Conservation (phyloP, 2,888 invertebrate genomes). For the Eulithis prunata region DNA sequence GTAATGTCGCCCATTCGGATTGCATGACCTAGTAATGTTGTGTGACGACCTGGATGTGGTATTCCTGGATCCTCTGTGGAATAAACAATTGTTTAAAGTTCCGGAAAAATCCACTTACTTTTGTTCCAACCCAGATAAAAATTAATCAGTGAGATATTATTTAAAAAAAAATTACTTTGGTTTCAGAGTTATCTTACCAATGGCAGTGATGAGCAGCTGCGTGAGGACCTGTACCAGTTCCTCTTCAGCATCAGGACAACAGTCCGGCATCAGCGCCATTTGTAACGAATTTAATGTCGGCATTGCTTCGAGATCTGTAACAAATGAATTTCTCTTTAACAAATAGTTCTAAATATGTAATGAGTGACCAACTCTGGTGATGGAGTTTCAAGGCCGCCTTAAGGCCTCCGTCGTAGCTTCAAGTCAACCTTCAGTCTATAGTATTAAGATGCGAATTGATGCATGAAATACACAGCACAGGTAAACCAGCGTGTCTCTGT, state of each 20-base stretch:
- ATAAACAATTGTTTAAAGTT: too few species aligned
- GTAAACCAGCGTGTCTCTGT: too few species aligned
- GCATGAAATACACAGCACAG: too few species aligned
- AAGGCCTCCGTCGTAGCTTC: neutral
- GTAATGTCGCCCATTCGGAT: slow-evolving; percentile 96
- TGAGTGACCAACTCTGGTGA: too few species aligned
- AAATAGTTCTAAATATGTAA: too few species aligned
- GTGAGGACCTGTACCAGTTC: slow-evolving; percentile 95
- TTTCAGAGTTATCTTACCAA: slow-evolving; percentile 68
- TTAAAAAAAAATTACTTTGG: too few species aligned
- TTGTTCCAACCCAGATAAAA: too few species aligned
- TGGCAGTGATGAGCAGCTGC: slow-evolving; percentile 95
- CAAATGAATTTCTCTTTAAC: slow-evolving; percentile 9
- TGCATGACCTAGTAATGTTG: slow-evolving; percentile 95
- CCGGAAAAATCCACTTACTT: too few species aligned
- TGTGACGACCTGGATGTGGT: slow-evolving; percentile 94
- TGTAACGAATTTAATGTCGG: slow-evolving; percentile 95
- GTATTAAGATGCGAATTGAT: neutral
- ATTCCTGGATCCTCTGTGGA: slow-evolving; percentile 93
- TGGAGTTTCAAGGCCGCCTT: too few species aligned
- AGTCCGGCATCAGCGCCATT: slow-evolving; percentile 91
- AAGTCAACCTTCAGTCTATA: neutral
- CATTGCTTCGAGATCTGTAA: slow-evolving; percentile 91
- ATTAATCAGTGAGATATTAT: too few species aligned
- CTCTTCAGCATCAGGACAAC: slow-evolving; percentile 91